Evolutionary conservation across 2,797 vertebrate genomes (phyloP).

Genomic region (Silurus aristotelis): DNA sequence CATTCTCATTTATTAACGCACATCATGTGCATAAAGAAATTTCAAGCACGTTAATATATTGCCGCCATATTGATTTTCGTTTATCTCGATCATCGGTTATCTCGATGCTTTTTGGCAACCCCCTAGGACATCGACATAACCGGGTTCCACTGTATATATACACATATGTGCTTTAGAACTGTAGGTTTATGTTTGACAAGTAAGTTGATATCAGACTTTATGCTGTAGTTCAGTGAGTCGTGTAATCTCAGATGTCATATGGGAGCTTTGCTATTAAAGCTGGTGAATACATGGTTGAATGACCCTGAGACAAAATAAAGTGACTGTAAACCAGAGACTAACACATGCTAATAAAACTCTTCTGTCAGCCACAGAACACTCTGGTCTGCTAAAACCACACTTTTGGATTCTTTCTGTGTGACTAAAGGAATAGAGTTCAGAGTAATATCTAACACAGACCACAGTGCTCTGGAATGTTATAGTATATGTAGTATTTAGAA

Average conservation of each 20-base stretch:
- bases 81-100: too few species aligned
- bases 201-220: not conserved
- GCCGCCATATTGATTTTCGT: too few species aligned
- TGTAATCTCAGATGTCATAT: not conserved
- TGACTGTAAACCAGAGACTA: conserved; percentile 15
- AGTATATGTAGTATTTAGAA: too few species aligned
- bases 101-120: too few species aligned
- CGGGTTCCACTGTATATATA: too few species aligned
- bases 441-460: not conserved
- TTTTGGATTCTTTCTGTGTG: not conserved
- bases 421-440: not conserved
- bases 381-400: not conserved
- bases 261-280: conserved; percentile 2
- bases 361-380: not conserved
- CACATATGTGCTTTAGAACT: not conserved
- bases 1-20: too few species aligned
- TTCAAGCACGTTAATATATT: too few species aligned
- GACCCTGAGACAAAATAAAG: not conserved
- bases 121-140: too few species aligned
- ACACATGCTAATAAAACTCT: conserved; percentile 1
- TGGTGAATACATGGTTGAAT: conserved; percentile 17
- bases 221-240: not conserved
- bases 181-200: not conserved
- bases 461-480: not conserved
- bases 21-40: too few species aligned